Base-by-base conservation (phyloP, 2,888 invertebrate species). In the Himalopsyche tibetana region DNA sequence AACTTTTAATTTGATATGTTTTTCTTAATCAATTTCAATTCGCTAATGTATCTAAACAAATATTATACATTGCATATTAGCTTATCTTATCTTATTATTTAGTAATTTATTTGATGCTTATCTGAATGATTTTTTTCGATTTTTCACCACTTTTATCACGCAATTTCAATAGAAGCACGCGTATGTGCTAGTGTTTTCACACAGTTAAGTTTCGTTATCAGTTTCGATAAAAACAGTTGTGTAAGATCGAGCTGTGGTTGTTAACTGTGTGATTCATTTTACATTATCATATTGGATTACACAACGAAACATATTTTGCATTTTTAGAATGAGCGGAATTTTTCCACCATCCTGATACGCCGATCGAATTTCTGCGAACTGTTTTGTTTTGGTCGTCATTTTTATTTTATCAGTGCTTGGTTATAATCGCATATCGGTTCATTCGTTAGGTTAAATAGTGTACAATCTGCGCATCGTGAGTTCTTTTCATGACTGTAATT, bases 261-360 rank as follows among this genome's bases (percentile, higher is more conserved):
- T 28, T 28, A 69, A 36, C 28, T 69, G 6, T 36, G 36, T 74
- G 74, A 74, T 74, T 74, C 74, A 74, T 36, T 28, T 74, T 74
- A 74, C 74, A 74, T 74, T 74, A 74, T 74, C 74, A 74, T 74
- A 38, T 74, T 38, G 15, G 74, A 74, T 74, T 74, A 74, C 74
- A 74, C 74, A 74, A 74, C 74, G 74, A 12, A 28, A 74, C 74
- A 74, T 74, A 74, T 74, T 74, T 74, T 12, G 12, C 74, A 74
- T 74, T 38, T 74, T 74, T 74, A 36, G 36, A 74, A 74, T 74
- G 36, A 38, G 74, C 74, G 74, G 74, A 74, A 74, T 74, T 36
- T 38, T 74, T 74, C 11, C 38, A 38, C 12, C 36, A 15, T 28
- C 74, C 15, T 36, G 74, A 28, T 36, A 36, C 74, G 74, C 5